Percentiles rank a stretch among this genome's conserved stretches.
Evolutionary conservation across 2,113 vertebrate genomes (phyloP).

Genomic region (Triplophysa rosa): DNA sequence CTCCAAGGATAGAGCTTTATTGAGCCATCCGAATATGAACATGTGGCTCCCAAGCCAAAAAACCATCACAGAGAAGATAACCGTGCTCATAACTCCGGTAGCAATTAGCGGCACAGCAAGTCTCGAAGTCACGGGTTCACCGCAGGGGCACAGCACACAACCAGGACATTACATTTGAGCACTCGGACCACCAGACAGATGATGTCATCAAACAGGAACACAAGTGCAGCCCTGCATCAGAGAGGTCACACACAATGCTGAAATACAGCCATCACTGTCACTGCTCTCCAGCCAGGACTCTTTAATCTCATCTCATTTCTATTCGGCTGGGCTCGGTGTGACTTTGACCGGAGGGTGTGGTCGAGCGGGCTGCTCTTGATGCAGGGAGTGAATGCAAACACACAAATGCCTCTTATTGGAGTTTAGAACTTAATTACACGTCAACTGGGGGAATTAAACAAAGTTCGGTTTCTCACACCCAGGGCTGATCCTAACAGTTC

Average conservation of each 20-base stretch:
- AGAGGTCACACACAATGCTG: conserved; percentile 1
- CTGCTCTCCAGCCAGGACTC: conserved; percentile 2
- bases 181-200: conserved; percentile 33
- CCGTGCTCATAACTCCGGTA: conserved; percentile 14
- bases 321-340: conserved; percentile 28
- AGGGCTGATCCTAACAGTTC: not conserved
- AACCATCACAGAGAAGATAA: not conserved
- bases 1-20: not conserved
- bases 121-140: not conserved
- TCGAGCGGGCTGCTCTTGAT: conserved; percentile 36
- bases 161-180: too few relatives aligned
- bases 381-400: conserved; percentile 54
- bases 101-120: conserved; percentile 22
- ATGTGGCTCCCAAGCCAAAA: not conserved
- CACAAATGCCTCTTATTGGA: conserved; percentile 22
- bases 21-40: conserved; percentile 14
- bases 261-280: conserved; percentile 20
- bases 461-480: conserved; percentile 37
- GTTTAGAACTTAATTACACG: conserved; percentile 52
- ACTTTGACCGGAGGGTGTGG: conserved; percentile 71
- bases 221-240: conserved; percentile 41
- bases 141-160: not conserved
- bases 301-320: conserved; percentile 36
- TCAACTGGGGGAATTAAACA: conserved; percentile 45
- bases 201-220: conserved; percentile 60